Percentiles rank a stretch among this genome's conserved stretches.
Conservation (phyloP, 2,113 vertebrate genomes). For the Orthonyx spaldingii region DNA sequence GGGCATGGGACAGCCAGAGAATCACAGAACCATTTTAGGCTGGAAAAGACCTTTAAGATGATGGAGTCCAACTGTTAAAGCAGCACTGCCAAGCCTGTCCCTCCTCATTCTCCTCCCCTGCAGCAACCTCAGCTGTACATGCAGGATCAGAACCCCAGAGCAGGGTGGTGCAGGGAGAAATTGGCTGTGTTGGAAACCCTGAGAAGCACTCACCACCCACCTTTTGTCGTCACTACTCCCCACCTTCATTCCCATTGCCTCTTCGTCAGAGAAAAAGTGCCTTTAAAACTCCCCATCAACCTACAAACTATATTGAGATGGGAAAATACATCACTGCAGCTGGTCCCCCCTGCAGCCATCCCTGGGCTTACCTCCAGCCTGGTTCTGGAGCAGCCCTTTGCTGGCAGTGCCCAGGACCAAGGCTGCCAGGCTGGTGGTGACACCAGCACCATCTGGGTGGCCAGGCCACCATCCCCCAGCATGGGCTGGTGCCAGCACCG, state of each 20-base stretch:
- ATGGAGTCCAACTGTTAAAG: rapidly evolving
- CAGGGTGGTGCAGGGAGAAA: rapidly evolving
- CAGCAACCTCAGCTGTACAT: rapidly evolving
- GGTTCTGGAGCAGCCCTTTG: not conserved
- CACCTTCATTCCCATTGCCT: not conserved
- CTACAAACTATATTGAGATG: rapidly evolving
- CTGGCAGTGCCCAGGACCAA: rapidly evolving
- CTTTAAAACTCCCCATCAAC: not conserved
- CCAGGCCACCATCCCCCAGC: rapidly evolving
- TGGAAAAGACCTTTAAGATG: not conserved
- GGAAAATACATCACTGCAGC: not conserved
- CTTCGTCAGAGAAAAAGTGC: not conserved
- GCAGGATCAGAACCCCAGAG: not conserved
- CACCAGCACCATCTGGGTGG: rapidly evolving
- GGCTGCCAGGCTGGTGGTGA: rapidly evolving
- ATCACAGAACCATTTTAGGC: rapidly evolving
- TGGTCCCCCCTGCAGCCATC: rapidly evolving
- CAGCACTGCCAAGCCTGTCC: not conserved
- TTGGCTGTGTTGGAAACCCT: not conserved
- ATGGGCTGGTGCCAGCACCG: not conserved
- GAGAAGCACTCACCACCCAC: not conserved
- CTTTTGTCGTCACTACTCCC: not conserved
- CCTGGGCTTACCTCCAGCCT: not conserved
- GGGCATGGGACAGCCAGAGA: not conserved
- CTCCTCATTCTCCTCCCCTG: not conserved